Base-by-base conservation (phyloP, 2,888 invertebrate genomes). In the Lapara coniferarum region DNA sequence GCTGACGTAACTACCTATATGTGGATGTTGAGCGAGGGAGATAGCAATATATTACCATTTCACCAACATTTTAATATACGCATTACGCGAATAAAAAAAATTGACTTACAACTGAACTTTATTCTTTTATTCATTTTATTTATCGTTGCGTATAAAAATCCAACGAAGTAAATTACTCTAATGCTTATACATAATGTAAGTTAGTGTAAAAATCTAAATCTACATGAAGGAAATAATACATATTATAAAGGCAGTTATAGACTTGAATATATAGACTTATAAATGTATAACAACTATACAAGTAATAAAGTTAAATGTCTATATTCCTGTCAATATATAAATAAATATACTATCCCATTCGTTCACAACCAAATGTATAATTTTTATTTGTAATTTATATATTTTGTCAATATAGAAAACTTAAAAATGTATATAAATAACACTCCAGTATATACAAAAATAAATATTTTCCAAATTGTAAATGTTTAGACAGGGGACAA, bases 361-460 rank as follows among this genome's bases (percentile, higher is more conserved):
- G 12, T 59, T 59, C 59, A 44, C 59, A 59, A 59, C n/a, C 59
- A 59, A 59, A n/a, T 46, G 16, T 53, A 53, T 8, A 16, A 53
- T 53, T 16, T 5, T 2, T 12, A 7, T 46, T 59, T 59, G 10
- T 46, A n/a, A 59, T 16, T 25, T 63, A 63, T 63, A 57, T 56
- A 25, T 56, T 10, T 25, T 56, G 56, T 56, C 13, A 56, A 59
- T n/a, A 10, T 16, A 59, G 44, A 59, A 46, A 59, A n/a, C 30
- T 8, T 16, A 25, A 56, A 6, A 16, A 46, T 46, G 10, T 59
- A 49, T 49, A 19, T 19, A 13, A 70, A 72, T 69, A 77, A 77
- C 77, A 77, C 73, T 77, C 77, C 77, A 77, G 74, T 73, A 71
- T 68, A 71, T 70, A 74, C 67, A 72, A 73, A 66, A 66, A 44